These are phyloP conservation scores for Chloebia gouldiae DNA, from an alignment of 2,113 vertebrate species.

Conservation along the genomic window DNA sequence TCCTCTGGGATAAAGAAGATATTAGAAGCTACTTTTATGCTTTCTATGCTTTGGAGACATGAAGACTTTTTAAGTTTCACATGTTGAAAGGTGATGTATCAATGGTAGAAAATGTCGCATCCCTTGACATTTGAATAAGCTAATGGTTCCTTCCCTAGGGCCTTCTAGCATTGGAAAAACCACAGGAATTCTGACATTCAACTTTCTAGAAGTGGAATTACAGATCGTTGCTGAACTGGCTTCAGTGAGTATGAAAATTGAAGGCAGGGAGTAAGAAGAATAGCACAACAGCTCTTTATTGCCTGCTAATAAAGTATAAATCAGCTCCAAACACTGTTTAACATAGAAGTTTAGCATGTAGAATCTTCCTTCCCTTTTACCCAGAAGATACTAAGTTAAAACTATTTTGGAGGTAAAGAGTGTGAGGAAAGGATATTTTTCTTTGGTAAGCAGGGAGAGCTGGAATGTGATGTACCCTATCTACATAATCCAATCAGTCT, in stretches of 20 bases:
- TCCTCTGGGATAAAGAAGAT: not conserved
- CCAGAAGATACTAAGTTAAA: not conserved
- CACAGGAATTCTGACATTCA: slow-evolving; percentile 63
- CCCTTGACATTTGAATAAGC: slow-evolving; percentile 23
- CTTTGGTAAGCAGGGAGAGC: not conserved
- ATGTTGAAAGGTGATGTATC: slow-evolving; percentile 46
- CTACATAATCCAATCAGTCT: slow-evolving; percentile 19
- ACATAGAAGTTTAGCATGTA: not conserved
- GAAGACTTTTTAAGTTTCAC: slow-evolving; percentile 25
- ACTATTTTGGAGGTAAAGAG: not conserved
- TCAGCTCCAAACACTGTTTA: slow-evolving; percentile 33
- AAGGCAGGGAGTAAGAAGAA: not conserved
- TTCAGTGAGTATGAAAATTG: slow-evolving; percentile 24
- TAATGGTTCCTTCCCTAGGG: slow-evolving; percentile 26
- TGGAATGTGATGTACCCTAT: not conserved
- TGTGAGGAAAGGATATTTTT: not conserved
- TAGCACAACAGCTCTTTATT: not conserved
- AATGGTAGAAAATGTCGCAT: slow-evolving; percentile 15
- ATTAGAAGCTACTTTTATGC: not conserved
- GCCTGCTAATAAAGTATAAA: not conserved
- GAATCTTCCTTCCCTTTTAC: not conserved
- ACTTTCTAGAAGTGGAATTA: slow-evolving; percentile 7
- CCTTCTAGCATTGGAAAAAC: slow-evolving; percentile 14
- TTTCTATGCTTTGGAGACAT: slow-evolving; percentile 25
- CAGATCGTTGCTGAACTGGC: slow-evolving; percentile 49